Evolutionary conservation across 2,113 vertebrate genomes (phyloP).

Genomic region (Nettapus auritus): DNA sequence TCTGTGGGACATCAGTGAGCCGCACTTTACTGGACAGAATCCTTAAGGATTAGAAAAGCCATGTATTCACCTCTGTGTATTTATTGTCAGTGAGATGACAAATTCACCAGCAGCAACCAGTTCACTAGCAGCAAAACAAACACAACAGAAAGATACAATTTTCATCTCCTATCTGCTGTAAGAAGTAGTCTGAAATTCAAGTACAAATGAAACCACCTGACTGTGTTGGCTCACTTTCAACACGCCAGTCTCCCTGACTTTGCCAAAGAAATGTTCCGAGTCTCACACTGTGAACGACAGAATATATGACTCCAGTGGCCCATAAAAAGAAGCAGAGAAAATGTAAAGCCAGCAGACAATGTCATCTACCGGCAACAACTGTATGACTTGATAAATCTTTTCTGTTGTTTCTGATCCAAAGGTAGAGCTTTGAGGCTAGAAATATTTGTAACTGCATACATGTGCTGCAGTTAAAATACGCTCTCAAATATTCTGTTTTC

Average conservation of each 20-base stretch:
- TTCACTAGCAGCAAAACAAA: slow-evolving; percentile 20
- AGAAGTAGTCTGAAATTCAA: slow-evolving; percentile 47
- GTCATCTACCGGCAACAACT: slow-evolving; percentile 66
- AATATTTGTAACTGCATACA: not conserved
- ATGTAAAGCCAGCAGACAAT: slow-evolving; percentile 56
- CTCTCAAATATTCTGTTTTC: not conserved
- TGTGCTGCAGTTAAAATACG: not conserved
- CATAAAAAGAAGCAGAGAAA: slow-evolving; percentile 66
- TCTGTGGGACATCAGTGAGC: not conserved
- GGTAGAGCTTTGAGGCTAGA: not conserved
- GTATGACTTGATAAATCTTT: slow-evolving; percentile 33
- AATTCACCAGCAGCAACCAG: not conserved
- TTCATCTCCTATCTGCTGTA: not conserved
- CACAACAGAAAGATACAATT: not conserved
- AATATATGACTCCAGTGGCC: slow-evolving; percentile 63
- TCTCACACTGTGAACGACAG: slow-evolving; percentile 51
- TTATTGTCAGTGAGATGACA: not conserved
- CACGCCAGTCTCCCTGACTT: slow-evolving; percentile 47
- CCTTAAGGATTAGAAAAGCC: not conserved
- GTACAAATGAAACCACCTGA: slow-evolving; percentile 45
- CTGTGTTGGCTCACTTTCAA: slow-evolving; percentile 53
- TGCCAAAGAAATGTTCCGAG: slow-evolving; percentile 49
- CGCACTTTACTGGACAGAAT: not conserved
- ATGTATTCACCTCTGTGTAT: not conserved
- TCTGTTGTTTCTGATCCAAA: slow-evolving; percentile 43